Evolutionary conservation across 2,888 invertebrate genomes (phyloP).

Genomic region (Sisyra terminalis): DNA sequence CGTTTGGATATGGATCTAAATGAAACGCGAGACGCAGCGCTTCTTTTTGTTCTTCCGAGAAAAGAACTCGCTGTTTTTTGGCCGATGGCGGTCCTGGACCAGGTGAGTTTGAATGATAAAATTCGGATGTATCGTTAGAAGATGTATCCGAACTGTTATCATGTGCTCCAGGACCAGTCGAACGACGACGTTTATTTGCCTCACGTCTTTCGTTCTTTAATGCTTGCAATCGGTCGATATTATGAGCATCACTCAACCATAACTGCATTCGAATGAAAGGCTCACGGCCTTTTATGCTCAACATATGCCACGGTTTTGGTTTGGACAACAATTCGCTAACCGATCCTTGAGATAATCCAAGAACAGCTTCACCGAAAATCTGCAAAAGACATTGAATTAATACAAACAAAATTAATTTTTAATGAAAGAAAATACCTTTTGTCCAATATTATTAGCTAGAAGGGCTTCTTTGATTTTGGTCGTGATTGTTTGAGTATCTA

Average conservation of each 20-base stretch:
- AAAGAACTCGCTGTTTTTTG: conserved; percentile 87
- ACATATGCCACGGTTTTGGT: conserved; percentile 98
- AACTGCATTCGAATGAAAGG: conserved; percentile 93
- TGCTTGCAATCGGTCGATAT: conserved; percentile 82
- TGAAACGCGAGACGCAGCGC: conserved; percentile 86
- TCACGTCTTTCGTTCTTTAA: conserved; percentile 81
- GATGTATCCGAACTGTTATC: conserved; percentile 80
- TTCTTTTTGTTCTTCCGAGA: conserved; percentile 97
- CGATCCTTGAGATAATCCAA: conserved; percentile 91
- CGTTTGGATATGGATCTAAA: conserved; percentile 92
- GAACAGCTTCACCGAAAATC: conserved; percentile 94
- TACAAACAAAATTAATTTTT: conserved; percentile 2
- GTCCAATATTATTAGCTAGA: conserved; percentile 92
- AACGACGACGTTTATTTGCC: conserved; percentile 77
- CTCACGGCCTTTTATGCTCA: conserved; percentile 93
- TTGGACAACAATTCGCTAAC: conserved; percentile 94
- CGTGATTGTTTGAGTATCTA: conserved; percentile 92
- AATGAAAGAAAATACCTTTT: conserved; percentile 45
- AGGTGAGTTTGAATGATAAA: conserved; percentile 70
- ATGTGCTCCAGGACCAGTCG: conserved; percentile 63
- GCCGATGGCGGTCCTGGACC: conserved; percentile 67
- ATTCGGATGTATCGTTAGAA: conserved; percentile 76
- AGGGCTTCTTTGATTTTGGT: conserved; percentile 94
- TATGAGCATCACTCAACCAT: conserved; percentile 92
- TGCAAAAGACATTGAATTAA: conserved; percentile 22